Conservation (phyloP, 2,888 invertebrate genomes). For the Alentia gelatinosa region DNA sequence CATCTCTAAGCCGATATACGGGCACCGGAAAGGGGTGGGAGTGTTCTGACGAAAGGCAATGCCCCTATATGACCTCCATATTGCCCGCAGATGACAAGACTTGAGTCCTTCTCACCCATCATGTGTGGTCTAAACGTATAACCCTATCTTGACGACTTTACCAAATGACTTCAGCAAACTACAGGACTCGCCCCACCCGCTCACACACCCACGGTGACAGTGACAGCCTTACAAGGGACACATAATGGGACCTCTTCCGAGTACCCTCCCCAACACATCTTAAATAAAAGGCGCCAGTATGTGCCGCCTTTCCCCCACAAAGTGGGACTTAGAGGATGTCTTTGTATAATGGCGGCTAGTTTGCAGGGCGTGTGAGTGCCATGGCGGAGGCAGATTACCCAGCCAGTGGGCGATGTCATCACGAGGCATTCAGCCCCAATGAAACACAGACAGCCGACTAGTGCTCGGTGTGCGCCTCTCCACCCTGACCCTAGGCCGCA, state of each 20-base stretch:
- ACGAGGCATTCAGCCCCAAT: not conserved
- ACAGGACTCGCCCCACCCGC: not conserved
- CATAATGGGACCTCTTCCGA: not conserved
- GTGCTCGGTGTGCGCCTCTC: not conserved
- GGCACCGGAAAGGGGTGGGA: no score
- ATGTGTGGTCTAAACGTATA: no score
- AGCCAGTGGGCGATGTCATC: not conserved
- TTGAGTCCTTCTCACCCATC: no score
- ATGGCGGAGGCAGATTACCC: not conserved
- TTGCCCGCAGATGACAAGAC: no score
- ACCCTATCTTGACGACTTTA: not conserved
- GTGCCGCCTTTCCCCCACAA: not conserved
- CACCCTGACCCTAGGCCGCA: not conserved
- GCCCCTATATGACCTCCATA: no score
- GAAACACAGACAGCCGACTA: not conserved
- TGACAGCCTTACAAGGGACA: not conserved
- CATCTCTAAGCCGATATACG: no score
- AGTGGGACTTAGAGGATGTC: not conserved
- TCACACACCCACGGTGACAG: no score
- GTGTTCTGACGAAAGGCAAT: no score
- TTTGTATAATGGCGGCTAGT: not conserved
- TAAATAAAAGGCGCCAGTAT: not conserved
- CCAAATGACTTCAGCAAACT: not conserved
- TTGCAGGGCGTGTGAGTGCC: not conserved
- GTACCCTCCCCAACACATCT: not conserved